Conservation (phyloP, 1,140 invertebrate genomes). For the Psilanteris sp. region DNA sequence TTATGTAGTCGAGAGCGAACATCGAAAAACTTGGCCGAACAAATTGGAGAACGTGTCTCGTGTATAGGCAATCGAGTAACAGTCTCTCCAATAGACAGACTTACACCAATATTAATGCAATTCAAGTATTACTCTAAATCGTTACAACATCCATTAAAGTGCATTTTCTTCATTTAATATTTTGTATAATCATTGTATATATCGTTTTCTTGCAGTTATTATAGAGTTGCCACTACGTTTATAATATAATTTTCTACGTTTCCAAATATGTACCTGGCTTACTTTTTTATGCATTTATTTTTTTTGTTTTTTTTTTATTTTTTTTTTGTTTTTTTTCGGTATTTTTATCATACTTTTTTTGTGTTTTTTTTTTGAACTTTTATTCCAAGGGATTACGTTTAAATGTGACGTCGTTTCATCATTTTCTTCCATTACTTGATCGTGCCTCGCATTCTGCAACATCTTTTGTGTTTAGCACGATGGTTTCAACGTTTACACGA, state of each 20-base stretch:
- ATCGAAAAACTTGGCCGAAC: constrained; percentile 12
- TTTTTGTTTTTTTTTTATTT: constrained; percentile 38
- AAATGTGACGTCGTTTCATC: constrained; percentile 32
- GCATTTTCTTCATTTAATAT: constrained; percentile 72
- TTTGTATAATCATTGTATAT: constrained; percentile 75
- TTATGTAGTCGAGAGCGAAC: too few species aligned
- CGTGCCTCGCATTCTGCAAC: constrained; percentile 63
- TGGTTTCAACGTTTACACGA: constrained; percentile 68
- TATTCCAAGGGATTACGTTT: constrained; percentile 37
- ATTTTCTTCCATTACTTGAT: constrained; percentile 58
- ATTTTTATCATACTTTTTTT: constrained; percentile 35
- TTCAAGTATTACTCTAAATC: constrained; percentile 71
- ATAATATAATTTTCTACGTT: constrained; percentile 73
- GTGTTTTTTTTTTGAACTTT: constrained; percentile 37
- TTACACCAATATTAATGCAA: constrained; percentile 73
- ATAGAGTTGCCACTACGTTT: constrained; percentile 75
- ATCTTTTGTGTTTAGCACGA: too few species aligned
- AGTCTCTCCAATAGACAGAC: constrained; percentile 61
- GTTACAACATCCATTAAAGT: constrained; percentile 77
- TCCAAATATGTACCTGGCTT: constrained; percentile 71
- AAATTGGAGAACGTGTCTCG: constrained; percentile 10
- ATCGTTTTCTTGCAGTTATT: constrained; percentile 71
- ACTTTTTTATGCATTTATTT: constrained; percentile 54
- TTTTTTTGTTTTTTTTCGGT: constrained; percentile 39
- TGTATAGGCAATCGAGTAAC: constrained; percentile 41